Evolutionary conservation across 2,797 vertebrate genomes (phyloP), one percentile per base, ranked within the genome.

Genomic region (Brachyrhaphis roseni): DNA sequence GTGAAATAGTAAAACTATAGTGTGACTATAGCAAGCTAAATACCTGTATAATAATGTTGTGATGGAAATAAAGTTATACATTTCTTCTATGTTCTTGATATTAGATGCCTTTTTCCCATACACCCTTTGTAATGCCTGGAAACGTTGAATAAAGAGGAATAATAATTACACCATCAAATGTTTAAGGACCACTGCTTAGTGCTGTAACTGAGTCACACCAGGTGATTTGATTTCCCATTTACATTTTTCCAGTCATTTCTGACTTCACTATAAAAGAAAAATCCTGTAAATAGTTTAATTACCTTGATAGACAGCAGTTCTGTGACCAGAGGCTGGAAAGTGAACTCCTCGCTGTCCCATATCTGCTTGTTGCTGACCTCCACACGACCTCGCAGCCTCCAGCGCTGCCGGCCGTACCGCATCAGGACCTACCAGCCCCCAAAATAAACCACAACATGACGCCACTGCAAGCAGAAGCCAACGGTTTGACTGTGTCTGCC

Each of bases 221-320:
- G 49, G 49, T 51, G 49, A 51, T 57, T 57, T 28, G 28, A 57
- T 28, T 12, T 4, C 11, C n/a, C 2, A 57, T 57, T 12, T 57
- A 57, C 55, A 55, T 57, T 28, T 62, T 57, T 13, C 10, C 8
- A n/a, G 10, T n/a, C 57, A 59, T 59, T 59, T 59, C 8, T 16
- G 23, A 45, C 41, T 71, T 46, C 2, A 16, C 43, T 28, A 4
- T 28, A 71, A 7, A 7, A n/a, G 6, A 28, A 28, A 45, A 45
- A 46, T 16, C 26, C 13, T n/a, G 41, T 28, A 46, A 46, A n/a
- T 46, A 77, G 26, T 23, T 20, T n/a, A 2, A 31, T 94, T 94
- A 99, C 98, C 98, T 99, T 99, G 93, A 99, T 99, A 77, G 98
- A 98, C 82, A 99, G 95, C 90, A 99, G 97, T 85, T 99, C 98